Conservation (phyloP, 2,797 vertebrate species). For the Parambassis ranga region DNA sequence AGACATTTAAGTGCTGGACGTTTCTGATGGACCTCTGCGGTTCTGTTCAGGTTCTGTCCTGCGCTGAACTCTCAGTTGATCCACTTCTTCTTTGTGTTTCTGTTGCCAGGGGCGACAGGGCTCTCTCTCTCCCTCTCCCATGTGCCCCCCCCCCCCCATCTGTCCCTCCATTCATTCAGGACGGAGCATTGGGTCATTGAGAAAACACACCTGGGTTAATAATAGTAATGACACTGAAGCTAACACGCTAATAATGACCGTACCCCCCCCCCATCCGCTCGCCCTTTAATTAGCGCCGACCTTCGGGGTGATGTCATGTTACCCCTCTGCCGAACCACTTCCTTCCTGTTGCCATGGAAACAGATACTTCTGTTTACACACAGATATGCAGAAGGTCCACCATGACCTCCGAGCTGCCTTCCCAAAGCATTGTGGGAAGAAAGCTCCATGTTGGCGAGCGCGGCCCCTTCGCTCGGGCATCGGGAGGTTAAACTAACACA, state of each 20-base stretch:
- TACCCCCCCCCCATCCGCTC: background rate
- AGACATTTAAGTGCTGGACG: no score
- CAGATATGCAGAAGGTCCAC: background rate
- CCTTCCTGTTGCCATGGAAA: background rate
- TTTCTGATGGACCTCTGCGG: no score
- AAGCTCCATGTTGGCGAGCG: no score
- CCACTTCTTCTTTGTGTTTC: constrained; percentile 11
- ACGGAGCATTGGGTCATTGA: constrained; percentile 70
- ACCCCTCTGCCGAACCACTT: background rate
- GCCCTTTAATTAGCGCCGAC: constrained; percentile 49
- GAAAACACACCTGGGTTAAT: constrained; percentile 81
- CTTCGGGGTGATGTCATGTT: constrained; percentile 61
- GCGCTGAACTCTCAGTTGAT: background rate
- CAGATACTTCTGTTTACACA: background rate
- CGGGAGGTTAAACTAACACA: constrained; percentile 1
- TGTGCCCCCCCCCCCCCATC: background rate
- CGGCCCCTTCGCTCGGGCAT: no score
- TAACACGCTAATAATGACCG: constrained; percentile 62
- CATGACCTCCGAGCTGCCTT: no score
- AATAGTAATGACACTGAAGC: constrained; percentile 47
- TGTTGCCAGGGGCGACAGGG: constrained; percentile 1
- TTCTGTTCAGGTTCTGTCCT: no score
- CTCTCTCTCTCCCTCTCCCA: background rate
- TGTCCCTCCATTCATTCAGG: background rate
- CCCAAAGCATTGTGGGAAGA: no score